Base-by-base conservation (phyloP, 2,797 vertebrate species). In the Anableps anableps region DNA sequence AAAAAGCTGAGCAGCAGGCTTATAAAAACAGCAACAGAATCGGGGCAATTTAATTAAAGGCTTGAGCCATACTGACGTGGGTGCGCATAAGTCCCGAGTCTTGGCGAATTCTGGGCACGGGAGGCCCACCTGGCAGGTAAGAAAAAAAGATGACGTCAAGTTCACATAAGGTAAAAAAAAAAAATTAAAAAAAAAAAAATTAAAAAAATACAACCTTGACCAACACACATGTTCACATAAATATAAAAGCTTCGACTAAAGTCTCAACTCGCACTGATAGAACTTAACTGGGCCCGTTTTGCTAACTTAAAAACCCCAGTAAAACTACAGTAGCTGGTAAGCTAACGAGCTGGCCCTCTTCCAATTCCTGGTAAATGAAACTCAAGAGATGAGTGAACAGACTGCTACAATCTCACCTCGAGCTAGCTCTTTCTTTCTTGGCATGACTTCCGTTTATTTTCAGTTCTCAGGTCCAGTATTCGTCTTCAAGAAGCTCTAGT, bases 31-130 rank as follows among this genome's bases (percentile, higher is more conserved):
- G 64, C 5, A 45, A 7, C 4, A 21, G 58, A 0, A n/a, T 8
- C 1, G n/a, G 34, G 1, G 14, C 9, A 6, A 13, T 60, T 29
- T 19, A 26, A 5, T 23, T 16, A 7, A 45, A 0, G 16, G 6
- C 6, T 21, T 64, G 17, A 50, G 4, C 79, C 6, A 79, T 79
- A 92, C 94, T 95, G 77, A 96, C 95, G 23, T 93, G 93, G 0
- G 85, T 74, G 4, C 2, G 86, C 88, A 92, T 87, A 0, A 94
- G 45, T 21, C 76, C 75, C 0, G 86, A 75, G 7, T 82, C 73
- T 36, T 89, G 84, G 36, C 41, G 23, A 9, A 90, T 81, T 70
- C 86, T 84, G 1, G 68, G 1, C 0, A 80, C 0, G 4, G 82
- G 38, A 8, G 53, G 13, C 0, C 58, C 80, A 66, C 41, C 92